These are phyloP conservation scores for Rapana venosa DNA, from an alignment of 2,888 invertebrate species.

Conservation along the genomic window DNA sequence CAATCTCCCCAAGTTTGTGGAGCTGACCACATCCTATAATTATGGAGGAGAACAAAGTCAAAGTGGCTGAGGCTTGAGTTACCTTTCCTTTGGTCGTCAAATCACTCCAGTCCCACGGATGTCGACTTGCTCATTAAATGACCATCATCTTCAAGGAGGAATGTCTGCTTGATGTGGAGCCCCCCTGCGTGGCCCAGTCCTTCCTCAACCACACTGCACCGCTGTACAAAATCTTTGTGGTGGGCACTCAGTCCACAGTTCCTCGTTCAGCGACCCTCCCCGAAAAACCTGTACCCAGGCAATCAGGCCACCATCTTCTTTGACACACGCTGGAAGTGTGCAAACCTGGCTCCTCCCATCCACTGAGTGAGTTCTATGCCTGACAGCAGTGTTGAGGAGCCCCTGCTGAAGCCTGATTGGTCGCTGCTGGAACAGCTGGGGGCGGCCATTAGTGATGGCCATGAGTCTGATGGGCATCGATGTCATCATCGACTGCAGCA, in stretches of 20 bases:
- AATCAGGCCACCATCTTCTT: slow-evolving; percentile 88
- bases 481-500: slow-evolving; percentile 89
- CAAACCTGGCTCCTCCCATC: slow-evolving; percentile 87
- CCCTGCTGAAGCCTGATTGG: slow-evolving; percentile 79
- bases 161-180: slow-evolving; percentile 86
- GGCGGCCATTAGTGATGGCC: slow-evolving; percentile 84
- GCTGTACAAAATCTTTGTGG: slow-evolving; percentile 90
- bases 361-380: slow-evolving; percentile 77
- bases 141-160: slow-evolving; percentile 89
- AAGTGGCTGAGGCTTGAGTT: no score
- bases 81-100: no score
- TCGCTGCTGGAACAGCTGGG: slow-evolving; percentile 85
- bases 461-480: slow-evolving; percentile 90
- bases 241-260: slow-evolving; percentile 87
- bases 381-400: slow-evolving; percentile 65
- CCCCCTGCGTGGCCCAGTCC: slow-evolving; percentile 92
- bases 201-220: slow-evolving; percentile 93
- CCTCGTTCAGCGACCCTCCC: slow-evolving; percentile 88
- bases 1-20: no score
- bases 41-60: no score
- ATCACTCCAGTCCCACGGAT: no score
- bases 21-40: no score
- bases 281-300: slow-evolving; percentile 89
- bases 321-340: slow-evolving; percentile 91
- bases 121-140: no score